phyloP scores from a whole-genome alignment of 2,888 invertebrate species.

The Protophormia terraenovae region DNA sequence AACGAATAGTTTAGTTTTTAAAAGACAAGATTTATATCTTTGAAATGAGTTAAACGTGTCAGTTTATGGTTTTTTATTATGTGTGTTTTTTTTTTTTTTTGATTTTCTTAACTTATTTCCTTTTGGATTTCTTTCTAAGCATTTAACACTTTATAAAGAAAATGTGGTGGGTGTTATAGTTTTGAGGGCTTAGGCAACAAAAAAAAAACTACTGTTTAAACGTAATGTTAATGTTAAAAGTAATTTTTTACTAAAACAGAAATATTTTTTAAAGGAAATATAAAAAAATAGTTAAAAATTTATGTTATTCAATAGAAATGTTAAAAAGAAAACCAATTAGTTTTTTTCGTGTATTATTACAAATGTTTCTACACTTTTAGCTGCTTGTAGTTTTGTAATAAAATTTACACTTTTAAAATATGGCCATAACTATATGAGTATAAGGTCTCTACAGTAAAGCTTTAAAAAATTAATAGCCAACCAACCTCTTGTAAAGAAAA shows the following conservation, averaged over 20 bases:
- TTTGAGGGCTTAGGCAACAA: neutral
- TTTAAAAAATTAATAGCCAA: neutral
- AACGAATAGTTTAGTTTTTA: slow-evolving; percentile 34
- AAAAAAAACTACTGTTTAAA: slow-evolving; percentile 37
- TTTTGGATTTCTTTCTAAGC: neutral
- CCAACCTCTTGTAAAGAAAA: neutral
- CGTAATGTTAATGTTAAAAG: neutral
- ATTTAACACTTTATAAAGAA: slow-evolving; percentile 25
- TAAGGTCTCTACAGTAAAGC: neutral
- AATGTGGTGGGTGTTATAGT: slow-evolving; percentile 57
- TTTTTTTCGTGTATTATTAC: neutral
- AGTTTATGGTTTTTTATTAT: slow-evolving; percentile 53
- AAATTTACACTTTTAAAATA: slow-evolving; percentile 53
- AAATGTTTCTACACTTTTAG: slow-evolving; percentile 17
- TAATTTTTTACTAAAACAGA: neutral
- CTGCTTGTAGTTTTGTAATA: slow-evolving; percentile 16
- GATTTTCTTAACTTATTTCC: too few relatives aligned
- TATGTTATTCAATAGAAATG: slow-evolving; percentile 20
- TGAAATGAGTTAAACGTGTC: slow-evolving; percentile 67
- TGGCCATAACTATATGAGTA: slow-evolving; percentile 10
- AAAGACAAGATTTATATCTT: slow-evolving; percentile 61
- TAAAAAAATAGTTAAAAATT: neutral
- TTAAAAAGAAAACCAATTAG: slow-evolving; percentile 54
- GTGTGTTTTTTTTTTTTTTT: neutral
- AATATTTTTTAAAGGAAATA: neutral